Percentiles rank a stretch among this genome's conserved stretches.
These are phyloP conservation scores for Crotalus helleri DNA, from an alignment of 2,113 vertebrate genomes.

Conservation along the genomic window DNA sequence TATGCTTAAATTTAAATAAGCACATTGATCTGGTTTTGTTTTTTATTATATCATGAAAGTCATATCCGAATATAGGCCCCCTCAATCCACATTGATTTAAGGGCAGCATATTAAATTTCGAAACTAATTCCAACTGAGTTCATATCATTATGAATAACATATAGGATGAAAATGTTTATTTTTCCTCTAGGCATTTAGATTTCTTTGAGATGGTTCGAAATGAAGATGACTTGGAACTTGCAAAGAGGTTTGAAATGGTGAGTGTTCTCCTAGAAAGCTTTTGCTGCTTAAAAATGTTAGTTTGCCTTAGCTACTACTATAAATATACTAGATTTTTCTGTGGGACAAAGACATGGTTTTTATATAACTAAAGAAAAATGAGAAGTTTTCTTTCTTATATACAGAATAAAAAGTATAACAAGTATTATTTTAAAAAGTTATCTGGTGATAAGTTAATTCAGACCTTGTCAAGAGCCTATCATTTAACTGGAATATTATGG, in stretches of 20 bases:
- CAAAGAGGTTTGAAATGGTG: slow-evolving; percentile 91
- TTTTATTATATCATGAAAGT: neutral
- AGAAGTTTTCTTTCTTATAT: slow-evolving; percentile 8
- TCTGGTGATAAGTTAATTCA: neutral
- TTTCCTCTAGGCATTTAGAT: slow-evolving; percentile 85
- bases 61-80: neutral
- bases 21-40: neutral
- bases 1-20: neutral
- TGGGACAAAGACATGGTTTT: neutral
- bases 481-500: too few species aligned
- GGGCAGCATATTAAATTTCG: neutral
- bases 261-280: slow-evolving; percentile 46
- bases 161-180: neutral
- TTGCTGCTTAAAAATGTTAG: slow-evolving; percentile 12
- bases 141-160: neutral
- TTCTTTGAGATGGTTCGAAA: slow-evolving; percentile 99
- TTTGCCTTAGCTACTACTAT: neutral
- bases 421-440: neutral
- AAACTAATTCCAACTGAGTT: neutral
- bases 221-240: slow-evolving; percentile 91
- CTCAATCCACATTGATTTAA: neutral
- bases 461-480: neutral
- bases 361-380: neutral
- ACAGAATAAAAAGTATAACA: neutral
- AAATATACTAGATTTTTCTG: neutral